Percentiles rank a stretch among this genome's conserved stretches.
phyloP scores from a whole-genome alignment of 2,113 vertebrate species.

The Embiotoca jacksoni region DNA sequence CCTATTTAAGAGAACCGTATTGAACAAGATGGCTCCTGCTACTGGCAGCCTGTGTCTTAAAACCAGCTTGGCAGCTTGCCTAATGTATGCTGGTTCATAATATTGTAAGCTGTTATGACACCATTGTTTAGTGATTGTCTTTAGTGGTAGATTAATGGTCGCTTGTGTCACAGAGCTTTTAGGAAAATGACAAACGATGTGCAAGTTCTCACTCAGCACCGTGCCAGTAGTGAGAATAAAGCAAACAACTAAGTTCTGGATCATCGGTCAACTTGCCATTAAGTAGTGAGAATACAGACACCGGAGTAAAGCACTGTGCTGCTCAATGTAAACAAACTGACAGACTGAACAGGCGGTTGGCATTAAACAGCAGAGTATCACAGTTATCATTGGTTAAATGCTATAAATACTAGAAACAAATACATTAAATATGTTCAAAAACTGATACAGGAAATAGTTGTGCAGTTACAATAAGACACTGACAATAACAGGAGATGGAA shows the following conservation, averaged over 20 bases:
- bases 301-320: background rate
- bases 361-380: background rate
- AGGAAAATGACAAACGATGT: constrained; percentile 56
- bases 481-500: no score
- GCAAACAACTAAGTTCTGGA: constrained; percentile 2
- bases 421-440: no score
- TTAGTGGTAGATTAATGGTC: constrained; percentile 56
- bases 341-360: background rate
- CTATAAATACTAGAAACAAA: background rate
- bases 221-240: constrained; percentile 17
- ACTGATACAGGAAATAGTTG: no score
- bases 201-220: constrained; percentile 19
- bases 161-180: constrained; percentile 65
- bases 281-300: background rate
- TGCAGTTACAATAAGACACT: no score
- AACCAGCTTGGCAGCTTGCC: constrained; percentile 30
- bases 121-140: constrained; percentile 55
- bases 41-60: background rate
- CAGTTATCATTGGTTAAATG: background rate
- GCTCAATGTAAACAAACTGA: background rate
- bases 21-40: background rate
- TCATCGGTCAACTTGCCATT: constrained; percentile 1
- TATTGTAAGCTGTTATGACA: constrained; percentile 68
- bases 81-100: constrained; percentile 60
- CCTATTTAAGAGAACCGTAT: background rate